Evolutionary conservation across 2,888 invertebrate genomes (phyloP), one percentile per base, ranked within the genome.

Genomic region (Metopia argyrocephala): DNA sequence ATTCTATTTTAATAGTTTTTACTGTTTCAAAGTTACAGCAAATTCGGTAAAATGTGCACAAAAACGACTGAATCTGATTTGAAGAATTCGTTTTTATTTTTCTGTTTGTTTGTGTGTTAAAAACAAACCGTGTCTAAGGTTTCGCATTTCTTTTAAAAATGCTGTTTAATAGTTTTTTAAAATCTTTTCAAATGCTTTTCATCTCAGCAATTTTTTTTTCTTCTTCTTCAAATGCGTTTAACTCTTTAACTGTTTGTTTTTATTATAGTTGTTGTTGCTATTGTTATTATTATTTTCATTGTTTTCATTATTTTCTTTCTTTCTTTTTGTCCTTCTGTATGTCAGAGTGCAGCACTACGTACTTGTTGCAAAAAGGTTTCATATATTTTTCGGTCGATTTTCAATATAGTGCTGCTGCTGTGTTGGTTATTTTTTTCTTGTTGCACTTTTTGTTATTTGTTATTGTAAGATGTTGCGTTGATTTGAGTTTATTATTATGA

Each of bases 401-500:
- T 59, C 21, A 18, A 56, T 27, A 56, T 56, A 27, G 18, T 38
- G 38, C 38, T 38, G 15, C 38, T 38, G 38, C 38, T n/a, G 28
- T 15, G 18, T n/a, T n/a, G n/a, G n/a, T 28, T 28, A 21, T 75
- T 20, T 7, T n/a, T 31, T 59, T 21, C 1, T 20, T 23, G 20
- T 3, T 18, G 7, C n/a, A 69, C 56, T 76, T 56, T 38, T 38
- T 38, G 54, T 69, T 56, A 62, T 54, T 54, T 52, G 12, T 54
- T 23, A 12, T 54, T 21, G 4, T 15, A 54, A 73, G 66, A 73
- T 74, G 61, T 64, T 79, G 68, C 74, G 68, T 74, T 62, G 78
- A 79, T 78, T 78, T 80, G 31, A 28, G 69, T 78, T 75, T 78
- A 70, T 78, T n/a, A n/a, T n/a, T 74, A 57, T 69, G 70, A 75